A percentile compares a stretch with the other conserved stretches of the same genome.
phyloP scores from a whole-genome alignment of 2,888 invertebrate species.

The Meandrusa payeni region DNA sequence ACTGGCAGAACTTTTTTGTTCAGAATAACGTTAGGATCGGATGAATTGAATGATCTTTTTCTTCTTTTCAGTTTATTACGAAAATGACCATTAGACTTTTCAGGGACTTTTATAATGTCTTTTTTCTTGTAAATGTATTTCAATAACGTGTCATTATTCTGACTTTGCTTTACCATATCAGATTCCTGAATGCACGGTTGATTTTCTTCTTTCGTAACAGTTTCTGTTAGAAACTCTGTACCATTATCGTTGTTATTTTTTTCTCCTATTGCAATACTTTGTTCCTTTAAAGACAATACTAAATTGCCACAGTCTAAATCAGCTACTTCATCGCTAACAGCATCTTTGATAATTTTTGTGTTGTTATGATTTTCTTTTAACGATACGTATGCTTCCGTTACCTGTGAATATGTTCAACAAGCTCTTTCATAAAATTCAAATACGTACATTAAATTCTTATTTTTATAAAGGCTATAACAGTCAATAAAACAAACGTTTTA shows the following conservation, averaged over 20 bases:
- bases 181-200: constrained; percentile 2
- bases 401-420: constrained; percentile 10
- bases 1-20: constrained; percentile 20
- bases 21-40: background rate
- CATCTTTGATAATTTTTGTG: background rate
- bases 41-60: constrained; percentile 39
- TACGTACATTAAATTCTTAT: no score
- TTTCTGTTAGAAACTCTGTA: constrained; percentile 4
- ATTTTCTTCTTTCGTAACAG: constrained; percentile 19
- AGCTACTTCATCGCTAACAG: background rate
- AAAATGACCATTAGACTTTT: constrained; percentile 49
- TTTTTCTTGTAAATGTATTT: constrained; percentile 60
- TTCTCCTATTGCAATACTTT: background rate
- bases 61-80: constrained; percentile 56
- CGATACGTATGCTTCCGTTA: constrained; percentile 13
- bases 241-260: no score
- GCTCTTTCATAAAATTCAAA: background rate
- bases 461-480: constrained; percentile 15
- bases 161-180: constrained; percentile 13
- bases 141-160: constrained; percentile 42
- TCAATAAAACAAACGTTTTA: constrained; percentile 19
- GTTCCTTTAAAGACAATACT: background rate
- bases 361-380: constrained; percentile 4
- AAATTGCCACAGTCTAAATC: background rate
- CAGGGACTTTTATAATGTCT: constrained; percentile 31